Evolutionary conservation across 92 coral and sea anemone genomes (phyloP).

Genomic region (Pocillopora grandis): DNA sequence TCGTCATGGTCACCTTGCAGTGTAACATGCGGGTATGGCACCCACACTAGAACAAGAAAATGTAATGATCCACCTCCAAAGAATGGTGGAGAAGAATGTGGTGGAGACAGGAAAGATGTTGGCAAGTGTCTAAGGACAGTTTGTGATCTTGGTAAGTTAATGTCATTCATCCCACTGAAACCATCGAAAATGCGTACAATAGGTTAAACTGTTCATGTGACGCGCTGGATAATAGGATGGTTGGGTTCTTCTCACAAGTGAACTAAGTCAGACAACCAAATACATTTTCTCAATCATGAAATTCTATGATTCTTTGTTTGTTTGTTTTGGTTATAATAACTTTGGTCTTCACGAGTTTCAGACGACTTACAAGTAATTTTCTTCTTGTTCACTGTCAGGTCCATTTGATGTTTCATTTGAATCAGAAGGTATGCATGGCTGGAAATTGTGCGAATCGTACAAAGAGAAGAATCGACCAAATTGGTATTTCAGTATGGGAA

Average conservation of each 20-base stretch:
- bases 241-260: no score
- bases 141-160: constrained; percentile 11
- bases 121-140: background rate
- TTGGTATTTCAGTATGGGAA: constrained; percentile 10
- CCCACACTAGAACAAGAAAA: constrained; percentile 65
- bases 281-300: no score
- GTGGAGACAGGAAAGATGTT: constrained; percentile 24
- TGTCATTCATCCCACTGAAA: no score
- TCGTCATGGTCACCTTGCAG: constrained; percentile 72
- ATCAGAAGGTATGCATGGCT: constrained; percentile 14
- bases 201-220: background rate
- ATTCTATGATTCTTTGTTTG: no score
- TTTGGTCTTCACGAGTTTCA: background rate
- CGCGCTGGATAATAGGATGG: no score
- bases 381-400: background rate
- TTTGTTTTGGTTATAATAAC: background rate
- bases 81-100: constrained; percentile 63
- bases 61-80: constrained; percentile 80
- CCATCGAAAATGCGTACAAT: background rate
- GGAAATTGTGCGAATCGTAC: constrained; percentile 11
- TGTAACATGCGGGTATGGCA: constrained; percentile 60
- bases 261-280: no score
- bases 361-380: background rate
- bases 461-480: constrained; percentile 3
- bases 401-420: constrained; percentile 2